Base-by-base conservation (phyloP, 2,888 invertebrate species). In the Acleris laterana region DNA sequence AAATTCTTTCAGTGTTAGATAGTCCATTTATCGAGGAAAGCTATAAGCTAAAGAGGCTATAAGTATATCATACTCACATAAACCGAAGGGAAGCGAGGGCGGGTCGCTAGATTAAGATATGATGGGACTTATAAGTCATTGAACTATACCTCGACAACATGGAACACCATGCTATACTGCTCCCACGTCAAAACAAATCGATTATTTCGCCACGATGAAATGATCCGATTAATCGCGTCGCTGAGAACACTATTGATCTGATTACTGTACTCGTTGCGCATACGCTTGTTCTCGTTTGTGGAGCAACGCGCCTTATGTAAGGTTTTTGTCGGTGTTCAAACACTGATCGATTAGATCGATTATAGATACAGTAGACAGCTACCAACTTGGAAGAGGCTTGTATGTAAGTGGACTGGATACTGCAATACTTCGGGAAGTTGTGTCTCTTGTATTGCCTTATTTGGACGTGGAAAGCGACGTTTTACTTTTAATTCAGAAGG, bases 241-340 rank as follows among this genome's bases (percentile, higher is more conserved):
- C 56, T 66, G 61, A 62, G 66, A 66, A 66, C 61, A 62, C 51
- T 61, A 66, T 66, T 62, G 66, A 66, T 66, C 61, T 44, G 32
- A 48, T 65, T 65, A 56, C 52, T 58, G 48, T 59, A 44, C 56
- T 32, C 44, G 20, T 55, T 66, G 66, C 58, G 58, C 58, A 49
- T 19, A 32, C 32, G 51, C 51, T 42, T 19, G 60, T 46, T 50
- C 55, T 46, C 50, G 56, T 22, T 28, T 66, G 61, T 62, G 61
- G 57, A 42, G 61, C 61, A 56, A 56, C 55, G 28, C n/a, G 20
- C 19, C 16, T 66, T 66, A 61, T 48, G 51, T 57, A 66, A 62
- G 51, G 60, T 61, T 60, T 60, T 60, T 62, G 38, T 62, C 44
- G 19, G 28, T n/a, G 60, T 57, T 42, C 60, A 38, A 52, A 60